Evolutionary conservation across 2,888 invertebrate genomes (phyloP), one percentile per base, ranked within the genome.

Genomic region (Argynnis bischoffii): DNA sequence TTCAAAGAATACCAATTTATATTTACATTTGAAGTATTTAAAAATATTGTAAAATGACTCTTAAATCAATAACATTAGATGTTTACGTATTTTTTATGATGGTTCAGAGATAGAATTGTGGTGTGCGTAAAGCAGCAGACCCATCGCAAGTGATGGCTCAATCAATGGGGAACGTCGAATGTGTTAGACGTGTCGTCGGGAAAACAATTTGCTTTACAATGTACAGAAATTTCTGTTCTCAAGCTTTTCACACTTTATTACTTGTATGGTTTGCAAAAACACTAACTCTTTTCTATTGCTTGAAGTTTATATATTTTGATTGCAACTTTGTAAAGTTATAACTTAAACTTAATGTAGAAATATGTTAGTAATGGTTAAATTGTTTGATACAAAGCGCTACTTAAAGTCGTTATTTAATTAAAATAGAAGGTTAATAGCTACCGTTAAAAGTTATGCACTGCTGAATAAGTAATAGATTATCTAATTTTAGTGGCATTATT

Each of bases 171-270:
- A 80, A 79, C 81, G 79, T 77, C 81, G 79, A 84, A 81, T 83
- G 85, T 83, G 86, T 84, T 84, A 77, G 84, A 84, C 85, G 82
- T 84, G 87, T 87, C 87, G 85, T 87, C 86, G 76, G 80, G 81
- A 85, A 89, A 90, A 90, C 88, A 89, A 89, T 91, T 90, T 86
- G 78, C 80, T 78, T 82, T 86, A 90, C 89, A 90, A 88, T 90
- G 88, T 86, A 82, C 80, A 78, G 67, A 70, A 75, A 77, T 77
- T 79, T 81, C 78, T 76, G 51, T 64, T 73, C 69, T 67, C 63
- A 66, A 67, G 69, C 54, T 60, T 63, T 72, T 71, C 63, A 64
- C 64, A 57, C 35, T 69, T 69, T 69, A 69, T 72, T 63, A 61
- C 69, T 63, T 63, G 66, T 50, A 66, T 54, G 48, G 55, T 55